These are phyloP conservation scores for Sitta europaea DNA, from an alignment of 2,113 vertebrate species.

Conservation along the genomic window DNA sequence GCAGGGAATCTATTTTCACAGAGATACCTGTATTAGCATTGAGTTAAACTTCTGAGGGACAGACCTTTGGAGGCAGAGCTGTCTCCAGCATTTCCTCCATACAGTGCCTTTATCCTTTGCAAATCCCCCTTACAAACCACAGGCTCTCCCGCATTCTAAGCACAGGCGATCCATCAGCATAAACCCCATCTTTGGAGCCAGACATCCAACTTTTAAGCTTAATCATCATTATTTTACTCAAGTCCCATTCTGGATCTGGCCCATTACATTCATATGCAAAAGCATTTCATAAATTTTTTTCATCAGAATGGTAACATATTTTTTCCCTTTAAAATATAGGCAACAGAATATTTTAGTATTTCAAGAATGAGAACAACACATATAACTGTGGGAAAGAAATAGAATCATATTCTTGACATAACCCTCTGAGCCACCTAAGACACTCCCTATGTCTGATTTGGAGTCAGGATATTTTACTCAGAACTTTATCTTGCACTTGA, in stretches of 20 bases:
- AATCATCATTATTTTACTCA: background rate
- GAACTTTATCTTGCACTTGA: background rate
- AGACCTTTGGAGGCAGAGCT: background rate
- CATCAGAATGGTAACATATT: fast-evolving
- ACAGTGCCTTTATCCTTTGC: background rate
- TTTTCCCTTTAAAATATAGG: background rate
- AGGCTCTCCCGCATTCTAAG: background rate
- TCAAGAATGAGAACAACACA: background rate
- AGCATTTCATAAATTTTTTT: background rate
- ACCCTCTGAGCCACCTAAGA: background rate
- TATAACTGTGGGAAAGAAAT: background rate
- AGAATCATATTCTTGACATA: background rate
- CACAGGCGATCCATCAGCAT: background rate
- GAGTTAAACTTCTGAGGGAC: background rate
- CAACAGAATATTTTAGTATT: background rate
- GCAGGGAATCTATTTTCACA: background rate
- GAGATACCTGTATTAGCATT: background rate
- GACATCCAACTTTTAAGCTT: background rate
- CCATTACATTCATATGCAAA: background rate
- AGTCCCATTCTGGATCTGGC: background rate
- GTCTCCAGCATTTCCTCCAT: background rate
- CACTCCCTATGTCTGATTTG: background rate
- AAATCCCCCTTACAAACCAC: background rate
- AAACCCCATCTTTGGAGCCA: background rate
- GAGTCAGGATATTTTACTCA: background rate